Evolutionary conservation across 2,888 invertebrate genomes (phyloP), one percentile per base, ranked within the genome.

Genomic region (Microctonus aethiopoides): DNA sequence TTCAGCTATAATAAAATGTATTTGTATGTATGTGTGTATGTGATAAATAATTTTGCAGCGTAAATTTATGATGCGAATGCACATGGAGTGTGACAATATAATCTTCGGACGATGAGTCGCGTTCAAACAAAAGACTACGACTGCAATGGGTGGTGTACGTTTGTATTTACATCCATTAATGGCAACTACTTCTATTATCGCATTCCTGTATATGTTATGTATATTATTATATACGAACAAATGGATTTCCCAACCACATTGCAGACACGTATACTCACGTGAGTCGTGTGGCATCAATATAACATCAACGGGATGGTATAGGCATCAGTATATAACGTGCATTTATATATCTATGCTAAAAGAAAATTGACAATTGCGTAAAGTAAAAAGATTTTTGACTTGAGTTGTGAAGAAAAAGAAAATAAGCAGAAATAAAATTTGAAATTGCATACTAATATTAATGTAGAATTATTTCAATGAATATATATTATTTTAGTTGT

Each of bases 171-270:
- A 59, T 76, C 71, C 67, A 71, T 76, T 77, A 79, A 79, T 78
- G 77, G 74, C 71, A 26, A 69, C 63, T 67, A 64, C 71, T 71
- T 72, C 68, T 75, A 77, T 75, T 76, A 75, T 74, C 74, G 66
- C 64, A 51, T 32, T 54, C 54, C 20, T 52, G 13, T 11, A 39
- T 39, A 39, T 13, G n/a, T n/a, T 39, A 39, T 32, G 6, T 32
- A 32, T n/a, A 41, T 41, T 7, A 3, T 6, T 9, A 46, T 20
- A 29, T 52, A 59, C 62, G 70, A 65, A 77, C 75, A 75, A 78
- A 78, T 76, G 78, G 72, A 72, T 76, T 78, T 77, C 75, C 67
- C 74, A 72, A 74, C 67, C 68, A 66, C 71, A 68, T 56, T 65
- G 67, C 32, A 60, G 68, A 59, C 69, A 57, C 54, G n/a, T n/a